Conservation (phyloP, 2,888 invertebrate species). For the Rhabditoides inermis region DNA sequence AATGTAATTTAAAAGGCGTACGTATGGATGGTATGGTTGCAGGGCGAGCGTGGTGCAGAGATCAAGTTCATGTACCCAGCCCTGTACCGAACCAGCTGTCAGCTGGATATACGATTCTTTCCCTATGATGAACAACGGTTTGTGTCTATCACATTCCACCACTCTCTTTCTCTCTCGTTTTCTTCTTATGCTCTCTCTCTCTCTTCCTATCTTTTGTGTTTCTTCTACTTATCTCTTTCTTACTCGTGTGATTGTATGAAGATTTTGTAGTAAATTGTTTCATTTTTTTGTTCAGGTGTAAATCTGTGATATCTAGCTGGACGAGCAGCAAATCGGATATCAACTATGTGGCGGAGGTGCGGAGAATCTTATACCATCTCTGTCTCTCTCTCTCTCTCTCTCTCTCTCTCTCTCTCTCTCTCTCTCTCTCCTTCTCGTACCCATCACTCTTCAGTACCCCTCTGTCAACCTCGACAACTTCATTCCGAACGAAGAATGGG, state of each 20-base stretch:
- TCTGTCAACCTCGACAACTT: conserved; percentile 48
- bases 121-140: conserved; percentile 1
- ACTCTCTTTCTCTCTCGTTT: background rate
- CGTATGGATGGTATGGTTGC: no score
- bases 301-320: conserved; percentile 50
- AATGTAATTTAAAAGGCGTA: no score
- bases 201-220: no score
- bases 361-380: background rate
- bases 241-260: background rate
- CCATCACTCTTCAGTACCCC: conserved; percentile 12
- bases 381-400: background rate
- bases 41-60: conserved; percentile 38
- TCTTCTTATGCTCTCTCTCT: background rate
- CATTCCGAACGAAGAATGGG: conserved; percentile 50
- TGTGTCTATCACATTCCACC: background rate
- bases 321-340: conserved; percentile 47
- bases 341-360: conserved; percentile 38
- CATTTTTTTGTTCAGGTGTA: no score
- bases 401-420: background rate
- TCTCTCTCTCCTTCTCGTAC: background rate
- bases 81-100: conserved; percentile 46
- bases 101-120: conserved; percentile 47
- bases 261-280: background rate
- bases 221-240: no score
- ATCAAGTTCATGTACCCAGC: conserved; percentile 51